Conservation (phyloP, 2,797 vertebrate genomes). For the Coreius guichenoti region DNA sequence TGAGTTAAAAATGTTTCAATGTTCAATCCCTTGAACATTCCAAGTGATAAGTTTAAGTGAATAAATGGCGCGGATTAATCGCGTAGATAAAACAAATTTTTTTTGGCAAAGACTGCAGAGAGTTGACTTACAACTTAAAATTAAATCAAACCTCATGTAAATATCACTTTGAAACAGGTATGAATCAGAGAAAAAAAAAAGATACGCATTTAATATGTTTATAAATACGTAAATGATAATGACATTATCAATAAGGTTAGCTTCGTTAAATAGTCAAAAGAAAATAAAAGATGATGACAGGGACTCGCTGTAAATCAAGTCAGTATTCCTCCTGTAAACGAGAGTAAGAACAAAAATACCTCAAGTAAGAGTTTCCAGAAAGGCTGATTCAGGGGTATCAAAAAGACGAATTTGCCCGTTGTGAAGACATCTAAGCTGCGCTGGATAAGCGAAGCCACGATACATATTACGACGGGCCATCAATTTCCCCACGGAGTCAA, state of each 20-base stretch:
- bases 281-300: neutral
- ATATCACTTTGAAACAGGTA: too few relatives aligned
- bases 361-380: too few relatives aligned
- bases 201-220: too few relatives aligned
- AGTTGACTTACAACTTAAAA: neutral
- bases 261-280: neutral
- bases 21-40: slow-evolving; percentile 29
- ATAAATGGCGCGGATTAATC: neutral
- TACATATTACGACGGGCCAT: neutral
- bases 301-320: neutral
- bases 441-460: neutral
- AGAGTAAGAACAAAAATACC: neutral
- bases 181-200: too few relatives aligned
- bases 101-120: neutral
- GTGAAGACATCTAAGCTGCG: too few relatives aligned
- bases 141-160: neutral
- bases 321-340: neutral
- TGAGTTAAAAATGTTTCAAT: slow-evolving; percentile 7
- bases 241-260: neutral
- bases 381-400: too few relatives aligned
- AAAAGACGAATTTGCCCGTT: too few relatives aligned
- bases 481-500: neutral
- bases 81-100: neutral
- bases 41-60: slow-evolving; percentile 29
- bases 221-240: too few relatives aligned